Evolutionary conservation across 2,797 vertebrate genomes (phyloP), one percentile per base, ranked within the genome.

Genomic region (Parauchenoglanis ngamensis): DNA sequence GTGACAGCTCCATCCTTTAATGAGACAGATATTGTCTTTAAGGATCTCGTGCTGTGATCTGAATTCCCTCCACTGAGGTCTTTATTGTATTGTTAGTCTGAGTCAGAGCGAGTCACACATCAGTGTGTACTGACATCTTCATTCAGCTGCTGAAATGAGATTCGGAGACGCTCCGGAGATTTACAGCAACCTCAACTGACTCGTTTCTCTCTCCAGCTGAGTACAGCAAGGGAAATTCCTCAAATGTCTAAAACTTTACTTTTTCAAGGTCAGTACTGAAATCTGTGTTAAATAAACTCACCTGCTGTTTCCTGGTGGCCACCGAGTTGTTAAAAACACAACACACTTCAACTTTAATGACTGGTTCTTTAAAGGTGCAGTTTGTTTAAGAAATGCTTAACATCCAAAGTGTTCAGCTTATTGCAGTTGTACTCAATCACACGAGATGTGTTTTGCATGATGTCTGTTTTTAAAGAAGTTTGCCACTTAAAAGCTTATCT

Each of bases 101-200:
- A 63, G 63, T 6, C 68, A 44, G 28, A 40, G 88, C 28, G 8
- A 75, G 86, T 73, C 77, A 87, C 83, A 88, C 63, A 91, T 89
- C 89, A 89, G 75, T 31, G 79, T 83, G 70, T 73, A 82, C 67
- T 89, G 89, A 73, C 87, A 90, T 57, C 40, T 83, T 88, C 86
- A 88, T 89, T 90, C 80, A 87, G 86, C 59, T 70, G 75, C 44
- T 75, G 85, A 83, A 89, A 91, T 85, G 68, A 88, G 85, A 54
- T 87, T 87, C 86, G 28, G 87, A 79, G 86, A 88, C 15, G 44
- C 83, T 72, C 63, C 78, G 86, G 72, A 89, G 80, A 88, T 72
- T 87, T 85, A 88, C 88, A 68, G 67, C 87, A 75, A 31, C 70
- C 72, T 88, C 87, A 75, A 5, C 67, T n/a, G 57, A 67, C 68